A percentile compares a stretch with the other conserved stretches of the same genome.
These are phyloP conservation scores for Microtus oregoni DNA, from an alignment of 2,113 vertebrate species.

Conservation along the genomic window DNA sequence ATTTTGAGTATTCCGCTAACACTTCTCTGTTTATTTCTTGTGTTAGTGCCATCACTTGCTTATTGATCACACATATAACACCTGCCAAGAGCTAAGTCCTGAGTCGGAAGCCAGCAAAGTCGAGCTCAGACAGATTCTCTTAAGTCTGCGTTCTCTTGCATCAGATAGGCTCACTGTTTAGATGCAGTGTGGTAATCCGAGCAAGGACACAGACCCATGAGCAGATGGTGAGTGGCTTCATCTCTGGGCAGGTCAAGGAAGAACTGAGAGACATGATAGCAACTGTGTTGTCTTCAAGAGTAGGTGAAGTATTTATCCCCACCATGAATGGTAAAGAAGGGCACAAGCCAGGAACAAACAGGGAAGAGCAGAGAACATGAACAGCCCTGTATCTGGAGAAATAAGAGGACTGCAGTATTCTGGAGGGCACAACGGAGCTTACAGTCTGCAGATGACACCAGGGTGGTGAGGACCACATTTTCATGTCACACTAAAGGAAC, in stretches of 20 bases:
- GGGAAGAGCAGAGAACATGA: background rate
- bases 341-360: background rate
- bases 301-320: background rate
- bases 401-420: rapidly evolving
- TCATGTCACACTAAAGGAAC: background rate
- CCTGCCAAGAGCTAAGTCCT: background rate
- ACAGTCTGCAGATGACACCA: background rate
- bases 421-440: background rate
- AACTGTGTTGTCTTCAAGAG: background rate
- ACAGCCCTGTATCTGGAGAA: background rate
- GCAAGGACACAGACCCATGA: background rate
- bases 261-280: background rate
- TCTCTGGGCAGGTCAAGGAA: background rate
- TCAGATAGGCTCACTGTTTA: background rate
- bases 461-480: background rate
- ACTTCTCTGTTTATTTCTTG: background rate
- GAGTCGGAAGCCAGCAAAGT: background rate
- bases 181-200: background rate
- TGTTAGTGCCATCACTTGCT: background rate
- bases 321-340: background rate
- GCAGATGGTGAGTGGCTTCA: background rate
- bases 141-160: background rate
- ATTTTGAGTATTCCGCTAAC: conserved; percentile 2
- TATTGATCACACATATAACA: background rate
- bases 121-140: background rate